Base-by-base conservation (phyloP, 2,888 invertebrate species). In the Synergus umbraculus region DNA sequence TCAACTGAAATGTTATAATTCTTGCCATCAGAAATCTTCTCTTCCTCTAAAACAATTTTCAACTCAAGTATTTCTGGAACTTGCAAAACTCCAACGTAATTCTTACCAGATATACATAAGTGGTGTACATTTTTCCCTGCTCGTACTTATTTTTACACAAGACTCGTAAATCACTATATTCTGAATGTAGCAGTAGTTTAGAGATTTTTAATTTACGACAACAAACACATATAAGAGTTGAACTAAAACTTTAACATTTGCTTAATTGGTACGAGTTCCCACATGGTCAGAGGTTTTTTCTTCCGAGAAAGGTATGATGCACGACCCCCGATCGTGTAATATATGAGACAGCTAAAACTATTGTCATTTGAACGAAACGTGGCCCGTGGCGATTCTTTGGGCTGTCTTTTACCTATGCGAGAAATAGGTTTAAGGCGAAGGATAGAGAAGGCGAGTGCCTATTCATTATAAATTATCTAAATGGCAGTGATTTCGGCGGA, bases 381-480 rank as follows among this genome's bases (percentile, higher is more conserved):
- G 73, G 37, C 54, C 73, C 54, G 37, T 29, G 37, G 73, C 73
- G 37, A 54, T 73, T 22, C 9, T 54, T 13, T 46, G 22, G 49
- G 12, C 46, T 49, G 29, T 49, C 54, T 49, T 73, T 54, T 73
- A 73, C 73, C 73, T 73, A 73, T 15, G 73, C 73, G 37, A 73
- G 73, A 73, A 73, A 73, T 73, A 73, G 73, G 49, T 73, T 49
- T 54, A 54, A 49, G 43, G 49, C 54, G 13, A n/a, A 29, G 85
- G 86, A 84, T 83, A 84, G 85, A 85, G 83, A 85, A 86, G 85
- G 85, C 88, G 88, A 88, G 89, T 91, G 92, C 92, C 93, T 93
- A 93, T 93, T 93, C 93, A 93, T 94, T 93, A 93, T 93, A 93
- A 93, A 94, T 93, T 94, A 93, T 93, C 93, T 91, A 93, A 93